Percentiles rank a stretch among this genome's conserved stretches.
These are phyloP conservation scores for Pseudomyrmex dendroicus DNA, from an alignment of 1,140 invertebrate genomes.

Conservation along the genomic window DNA sequence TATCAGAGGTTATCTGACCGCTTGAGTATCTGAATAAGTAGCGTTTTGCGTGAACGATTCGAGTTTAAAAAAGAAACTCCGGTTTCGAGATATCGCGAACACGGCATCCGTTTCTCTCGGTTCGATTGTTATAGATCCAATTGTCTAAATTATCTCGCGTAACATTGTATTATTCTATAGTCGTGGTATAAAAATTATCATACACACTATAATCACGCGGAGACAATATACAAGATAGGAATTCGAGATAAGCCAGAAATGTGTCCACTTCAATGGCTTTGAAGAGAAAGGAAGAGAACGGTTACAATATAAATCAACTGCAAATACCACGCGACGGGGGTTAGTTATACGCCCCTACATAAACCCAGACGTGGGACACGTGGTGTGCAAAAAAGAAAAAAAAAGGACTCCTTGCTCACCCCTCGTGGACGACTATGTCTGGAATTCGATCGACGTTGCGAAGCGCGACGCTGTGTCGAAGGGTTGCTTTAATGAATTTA, in stretches of 20 bases:
- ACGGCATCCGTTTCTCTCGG: neutral
- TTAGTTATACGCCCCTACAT: constrained; percentile 36
- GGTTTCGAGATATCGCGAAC: neutral
- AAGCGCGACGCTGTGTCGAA: constrained; percentile 68
- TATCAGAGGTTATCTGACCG: constrained; percentile 53
- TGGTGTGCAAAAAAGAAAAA: constrained; percentile 55
- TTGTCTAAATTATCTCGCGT: neutral
- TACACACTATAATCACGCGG: neutral
- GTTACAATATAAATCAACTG: constrained; percentile 47
- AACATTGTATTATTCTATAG: neutral
- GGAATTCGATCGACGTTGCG: constrained; percentile 77
- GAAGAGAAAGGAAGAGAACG: neutral
- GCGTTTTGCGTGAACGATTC: constrained; percentile 2
- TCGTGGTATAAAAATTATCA: neutral
- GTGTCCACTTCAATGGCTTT: neutral
- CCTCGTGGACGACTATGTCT: constrained; percentile 64
- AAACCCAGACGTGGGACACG: constrained; percentile 46
- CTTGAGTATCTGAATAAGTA: constrained; percentile 11
- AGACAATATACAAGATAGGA: neutral
- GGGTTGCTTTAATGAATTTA: constrained; percentile 83
- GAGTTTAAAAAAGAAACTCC: constrained; percentile 11
- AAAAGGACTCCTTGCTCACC: constrained; percentile 45
- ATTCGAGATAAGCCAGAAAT: constrained; percentile 17
- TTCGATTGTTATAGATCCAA: neutral
- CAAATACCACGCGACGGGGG: constrained; percentile 57